These are phyloP conservation scores for Planiliza haematocheilus DNA, from an alignment of 2,113 vertebrate genomes.

Conservation along the genomic window DNA sequence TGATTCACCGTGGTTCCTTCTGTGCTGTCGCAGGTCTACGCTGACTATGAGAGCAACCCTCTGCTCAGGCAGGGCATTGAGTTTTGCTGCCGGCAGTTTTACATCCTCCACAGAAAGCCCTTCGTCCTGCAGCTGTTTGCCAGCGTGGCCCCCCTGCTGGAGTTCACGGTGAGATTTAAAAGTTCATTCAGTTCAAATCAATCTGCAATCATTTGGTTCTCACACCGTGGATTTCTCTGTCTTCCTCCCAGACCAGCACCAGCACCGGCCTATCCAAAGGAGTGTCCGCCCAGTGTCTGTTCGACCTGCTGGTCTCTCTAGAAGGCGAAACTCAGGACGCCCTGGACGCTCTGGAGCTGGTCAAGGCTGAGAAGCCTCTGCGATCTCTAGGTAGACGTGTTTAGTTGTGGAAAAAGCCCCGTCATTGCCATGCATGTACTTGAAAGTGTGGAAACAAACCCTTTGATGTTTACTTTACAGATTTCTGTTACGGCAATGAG, in stretches of 20 bases:
- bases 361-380: conserved; percentile 97
- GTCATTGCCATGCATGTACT: too few relatives aligned
- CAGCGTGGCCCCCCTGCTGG: conserved; percentile 95
- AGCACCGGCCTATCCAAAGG: conserved; percentile 90
- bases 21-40: conserved; percentile 87
- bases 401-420: too few relatives aligned
- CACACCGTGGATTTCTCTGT: neutral
- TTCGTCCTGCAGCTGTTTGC: conserved; percentile 97
- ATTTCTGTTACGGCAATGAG: conserved; percentile 98
- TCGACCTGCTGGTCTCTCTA: conserved; percentile 95
- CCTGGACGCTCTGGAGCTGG: conserved; percentile 94
- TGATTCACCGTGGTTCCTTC: too few relatives aligned
- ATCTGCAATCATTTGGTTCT: neutral
- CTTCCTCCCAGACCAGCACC: conserved; percentile 80
- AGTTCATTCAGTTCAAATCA: too few relatives aligned
- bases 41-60: conserved; percentile 97
- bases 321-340: conserved; percentile 93
- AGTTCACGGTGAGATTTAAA: conserved; percentile 96
- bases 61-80: conserved; percentile 93
- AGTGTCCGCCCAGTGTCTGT: conserved; percentile 96
- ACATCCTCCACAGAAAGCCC: conserved; percentile 96
- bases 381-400: conserved; percentile 93
- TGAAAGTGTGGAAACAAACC: too few relatives aligned
- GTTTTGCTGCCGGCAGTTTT: conserved; percentile 97
- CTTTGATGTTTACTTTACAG: conserved; percentile 75